These are phyloP conservation scores for Kradibia gibbosae DNA, from an alignment of 1,140 invertebrate genomes.

Conservation along the genomic window DNA sequence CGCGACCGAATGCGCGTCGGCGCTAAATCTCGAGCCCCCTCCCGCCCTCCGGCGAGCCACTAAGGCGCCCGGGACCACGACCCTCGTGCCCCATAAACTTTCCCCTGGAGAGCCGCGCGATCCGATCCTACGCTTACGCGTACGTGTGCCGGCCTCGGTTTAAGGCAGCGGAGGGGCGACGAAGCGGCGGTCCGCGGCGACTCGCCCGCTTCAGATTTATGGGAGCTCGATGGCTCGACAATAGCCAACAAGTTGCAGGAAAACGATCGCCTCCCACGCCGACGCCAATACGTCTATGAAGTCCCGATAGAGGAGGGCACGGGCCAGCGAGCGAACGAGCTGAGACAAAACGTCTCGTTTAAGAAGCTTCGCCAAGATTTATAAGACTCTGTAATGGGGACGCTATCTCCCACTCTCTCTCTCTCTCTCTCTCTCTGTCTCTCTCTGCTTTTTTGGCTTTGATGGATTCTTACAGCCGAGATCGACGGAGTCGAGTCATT, in stretches of 20 bases:
- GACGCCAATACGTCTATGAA: slow-evolving; percentile 43
- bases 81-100: slow-evolving; percentile 68
- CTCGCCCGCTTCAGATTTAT: slow-evolving; percentile 63
- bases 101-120: slow-evolving; percentile 46
- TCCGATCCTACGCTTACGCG: not conserved
- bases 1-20: not conserved
- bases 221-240: slow-evolving; percentile 67
- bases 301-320: slow-evolving; percentile 35
- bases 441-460: no score
- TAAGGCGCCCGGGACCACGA: slow-evolving; percentile 39
- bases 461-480: slow-evolving; percentile 17
- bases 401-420: not conserved
- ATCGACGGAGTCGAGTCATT: no score
- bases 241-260: slow-evolving; percentile 71
- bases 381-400: slow-evolving; percentile 28
- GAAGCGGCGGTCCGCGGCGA: slow-evolving; percentile 11
- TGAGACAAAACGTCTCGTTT: slow-evolving; percentile 46
- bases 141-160: not conserved
- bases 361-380: slow-evolving; percentile 5
- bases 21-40: slow-evolving; percentile 5
- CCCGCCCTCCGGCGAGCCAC: not conserved
- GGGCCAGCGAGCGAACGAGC: not conserved
- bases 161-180: not conserved
- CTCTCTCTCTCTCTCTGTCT: no score
- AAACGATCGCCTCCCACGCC: slow-evolving; percentile 59